Base-by-base conservation (phyloP, 2,113 vertebrate species). In the Gopherus flavomarginatus region DNA sequence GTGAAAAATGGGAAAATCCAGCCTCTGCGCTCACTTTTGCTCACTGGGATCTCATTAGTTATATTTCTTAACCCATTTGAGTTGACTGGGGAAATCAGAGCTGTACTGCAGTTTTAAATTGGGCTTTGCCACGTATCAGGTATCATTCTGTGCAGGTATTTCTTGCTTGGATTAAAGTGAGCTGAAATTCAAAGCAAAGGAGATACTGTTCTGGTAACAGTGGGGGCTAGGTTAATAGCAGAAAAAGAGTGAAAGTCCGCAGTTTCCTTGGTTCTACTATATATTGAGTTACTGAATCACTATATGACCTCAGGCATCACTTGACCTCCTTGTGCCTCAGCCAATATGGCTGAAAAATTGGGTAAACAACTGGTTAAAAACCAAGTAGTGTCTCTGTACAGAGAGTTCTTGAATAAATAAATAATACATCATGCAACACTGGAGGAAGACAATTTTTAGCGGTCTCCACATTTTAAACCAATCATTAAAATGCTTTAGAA, bases 81-180 rank as follows among this genome's bases (percentile, higher is more conserved):
- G 53, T 86, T 88, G 4, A 29, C 94, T 79, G 95, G 93, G 94
- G 96, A 96, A 97, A 97, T 97, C 84, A 96, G 69, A 90, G 11
- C 90, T 6, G 3, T 47, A 62, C 88, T 83, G 85, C 7, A 87
- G 91, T 52, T 96, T 94, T 90, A 90, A 89, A 90, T 93, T 92
- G 82, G 77, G 49, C 86, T 50, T 62, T 93, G 95, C 19, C 56
- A 53, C 79, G 89, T 90, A 85, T 96, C 87, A 96, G 52, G 90
- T 81, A 38, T 65, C 78, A 26, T 0, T 4, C 59, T 35, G 38
- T 6, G 31, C 59, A 77, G 35, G 50, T 9, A 85, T n/a, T 49
- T 62, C 54, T 83, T 62, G 52, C 81, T 89, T 85, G 86, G 21
- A 24, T 93, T 83, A 87, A 88, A 78, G 52, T 47, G 85, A 93